A percentile compares a stretch with the other conserved stretches of the same genome.
These are phyloP conservation scores for Habroteleia sp. DNA, from an alignment of 2,888 invertebrate species.

Conservation along the genomic window DNA sequence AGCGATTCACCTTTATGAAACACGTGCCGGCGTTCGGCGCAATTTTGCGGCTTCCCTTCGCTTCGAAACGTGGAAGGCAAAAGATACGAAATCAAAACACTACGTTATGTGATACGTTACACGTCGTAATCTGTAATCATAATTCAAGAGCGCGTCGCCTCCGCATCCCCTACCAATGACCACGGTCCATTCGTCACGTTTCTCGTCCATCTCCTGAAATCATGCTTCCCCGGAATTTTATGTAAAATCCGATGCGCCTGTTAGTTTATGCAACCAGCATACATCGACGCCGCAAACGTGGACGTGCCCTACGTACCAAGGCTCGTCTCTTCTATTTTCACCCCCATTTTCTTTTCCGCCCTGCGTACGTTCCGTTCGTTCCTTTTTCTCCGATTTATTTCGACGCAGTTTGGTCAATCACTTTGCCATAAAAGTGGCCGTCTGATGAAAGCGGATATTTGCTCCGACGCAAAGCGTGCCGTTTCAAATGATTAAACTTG, in stretches of 20 bases:
- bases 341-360: slow-evolving; percentile 66
- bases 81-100: slow-evolving; percentile 61
- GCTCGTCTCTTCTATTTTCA: slow-evolving; percentile 67
- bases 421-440: slow-evolving; percentile 53
- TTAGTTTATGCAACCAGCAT: slow-evolving; percentile 81
- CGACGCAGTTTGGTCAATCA: slow-evolving; percentile 56
- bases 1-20: slow-evolving; percentile 64
- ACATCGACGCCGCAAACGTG: slow-evolving; percentile 79
- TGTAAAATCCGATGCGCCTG: slow-evolving; percentile 81
- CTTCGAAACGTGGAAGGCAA: slow-evolving; percentile 31
- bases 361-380: slow-evolving; percentile 65
- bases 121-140: slow-evolving; percentile 73
- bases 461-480: slow-evolving; percentile 3
- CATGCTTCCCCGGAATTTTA: slow-evolving; percentile 78
- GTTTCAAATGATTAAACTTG: slow-evolving; percentile 43
- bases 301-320: slow-evolving; percentile 80
- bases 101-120: slow-evolving; percentile 57
- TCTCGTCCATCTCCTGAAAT: slow-evolving; percentile 76
- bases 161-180: slow-evolving; percentile 70
- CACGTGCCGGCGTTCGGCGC: slow-evolving; percentile 53
- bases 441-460: slow-evolving; percentile 35
- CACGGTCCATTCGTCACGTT: slow-evolving; percentile 75
- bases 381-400: slow-evolving; percentile 64
- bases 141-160: slow-evolving; percentile 71
- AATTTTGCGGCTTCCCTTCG: slow-evolving; percentile 54